Evolutionary conservation across 2,113 vertebrate genomes (phyloP), one percentile per base, ranked within the genome.

Genomic region (Cinclus mexicanus): DNA sequence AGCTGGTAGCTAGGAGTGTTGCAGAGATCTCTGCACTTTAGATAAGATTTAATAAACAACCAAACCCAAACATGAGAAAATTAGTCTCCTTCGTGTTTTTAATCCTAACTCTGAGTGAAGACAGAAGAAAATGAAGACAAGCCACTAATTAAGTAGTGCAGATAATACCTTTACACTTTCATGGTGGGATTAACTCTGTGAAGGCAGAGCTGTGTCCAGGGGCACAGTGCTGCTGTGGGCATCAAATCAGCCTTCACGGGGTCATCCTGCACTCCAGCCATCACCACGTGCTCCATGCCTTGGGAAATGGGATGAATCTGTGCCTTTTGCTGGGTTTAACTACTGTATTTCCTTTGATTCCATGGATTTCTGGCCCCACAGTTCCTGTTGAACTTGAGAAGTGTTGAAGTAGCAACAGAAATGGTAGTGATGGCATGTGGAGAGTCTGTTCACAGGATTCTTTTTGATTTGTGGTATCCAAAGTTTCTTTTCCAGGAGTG

Each of bases 301-400:
- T 31, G 49, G 28, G 18, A 33, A 46, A 19, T 0, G 2, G 59
- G 59, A 8, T 19, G 14, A 10, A 28, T 65, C 6, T 1, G 1
- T 11, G 47, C 0, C 0, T 49, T 72, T 47, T 10, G 56, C 44
- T 41, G 59, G 24, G 12, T 59, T 42, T 20, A 31, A 33, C 28
- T 2, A 0, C 3, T 22, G 52, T 4, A 0, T 68, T 75, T 74
- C 11, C 33, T 60, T 33, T 31, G 44, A 26, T 50, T 35, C 16
- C 3, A 1, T 14, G 28, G 26, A 16, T 72, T 65, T 76, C 44
- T 55, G 74, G 9, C 26, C 67, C 33, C 8, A 0, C 9, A 13
- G 35, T 49, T 87, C 19, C 42, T 42, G 28, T 3, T 23, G 19
- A 69, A 8, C 33, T 42, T 17, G 28, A 25, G 16, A 63, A 7